phyloP scores from a whole-genome alignment of 2,797 vertebrate species.

The Lepidocolaptes lacrymiger region DNA sequence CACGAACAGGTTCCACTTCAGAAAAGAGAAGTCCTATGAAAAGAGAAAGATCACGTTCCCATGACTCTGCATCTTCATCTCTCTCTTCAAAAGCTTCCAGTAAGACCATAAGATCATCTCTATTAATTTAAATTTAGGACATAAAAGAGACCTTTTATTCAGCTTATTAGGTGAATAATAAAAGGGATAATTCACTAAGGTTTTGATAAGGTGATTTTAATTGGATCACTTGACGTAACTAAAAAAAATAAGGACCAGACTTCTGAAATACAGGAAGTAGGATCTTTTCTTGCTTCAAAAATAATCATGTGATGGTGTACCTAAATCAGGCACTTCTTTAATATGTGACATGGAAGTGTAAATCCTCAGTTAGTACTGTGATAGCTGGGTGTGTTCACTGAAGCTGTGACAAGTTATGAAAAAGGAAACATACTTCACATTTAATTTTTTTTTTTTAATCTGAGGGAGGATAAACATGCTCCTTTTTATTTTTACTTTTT shows the following conservation, averaged over 20 bases:
- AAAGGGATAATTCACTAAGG: not conserved
- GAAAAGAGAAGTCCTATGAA: constrained; percentile 77
- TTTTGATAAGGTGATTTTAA: not conserved
- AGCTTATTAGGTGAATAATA: not conserved
- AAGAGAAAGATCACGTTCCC: constrained; percentile 74
- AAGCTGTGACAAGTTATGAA: not conserved
- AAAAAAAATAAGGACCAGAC: not conserved
- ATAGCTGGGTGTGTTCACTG: not conserved
- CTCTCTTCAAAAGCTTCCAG: constrained; percentile 78
- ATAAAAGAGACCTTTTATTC: not conserved
- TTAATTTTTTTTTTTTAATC: not conserved
- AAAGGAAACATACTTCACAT: not conserved
- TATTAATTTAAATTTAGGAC: not conserved
- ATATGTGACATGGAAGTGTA: not conserved
- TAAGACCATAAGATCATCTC: constrained; percentile 60
- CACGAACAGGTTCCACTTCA: constrained; percentile 66
- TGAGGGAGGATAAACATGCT: not conserved
- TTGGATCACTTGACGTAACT: not conserved
- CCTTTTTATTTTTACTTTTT: not conserved
- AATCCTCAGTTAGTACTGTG: not conserved
- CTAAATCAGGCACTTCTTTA: not conserved
- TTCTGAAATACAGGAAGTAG: not conserved
- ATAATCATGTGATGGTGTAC: not conserved
- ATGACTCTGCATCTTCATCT: constrained; percentile 76
- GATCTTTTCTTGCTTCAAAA: not conserved